Base-by-base conservation (phyloP, 2,113 vertebrate genomes). In the Calonectris borealis region DNA sequence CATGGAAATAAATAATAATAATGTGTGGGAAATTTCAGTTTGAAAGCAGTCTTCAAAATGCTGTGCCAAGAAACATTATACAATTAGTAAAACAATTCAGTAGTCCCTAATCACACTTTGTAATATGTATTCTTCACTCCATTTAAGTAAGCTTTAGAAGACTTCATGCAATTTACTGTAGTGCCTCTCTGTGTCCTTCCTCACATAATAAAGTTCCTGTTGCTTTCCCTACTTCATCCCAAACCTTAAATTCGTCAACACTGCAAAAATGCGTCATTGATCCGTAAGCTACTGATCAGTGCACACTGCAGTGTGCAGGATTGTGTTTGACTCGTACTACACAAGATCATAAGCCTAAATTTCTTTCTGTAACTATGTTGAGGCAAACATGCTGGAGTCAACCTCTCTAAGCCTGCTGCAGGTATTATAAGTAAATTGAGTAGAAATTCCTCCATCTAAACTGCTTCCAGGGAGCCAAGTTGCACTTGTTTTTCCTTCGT, bases 31-130 rank as follows among this genome's bases (percentile, higher is more conserved):
- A 87, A 61, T 86, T 66, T 81, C 11, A 69, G 58, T 95, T 73
- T 93, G 82, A 88, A 91, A 90, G 82, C 66, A 88, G 20, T 85
- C 85, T 95, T 94, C 78, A 94, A 58, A 95, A 88, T 58, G 62
- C 70, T 91, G 93, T 85, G 57, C 81, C 66, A 85, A 76, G 70
- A 90, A 80, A 25, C 31, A 32, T 76, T 83, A 83, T 36, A 13
- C 54, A 80, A 86, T 87, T 77, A 92, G 32, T 85, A 60, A 76
- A 94, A 42, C 55, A 86, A 51, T 57, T 62, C 7, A 1, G 52
- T 84, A 76, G 26, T 82, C 65, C 61, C 46, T 84, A 25, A 25
- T 92, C 54, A 49, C 46, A 52, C 44, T 93, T 76, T 18, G 52
- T 79, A 77, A 57, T 75, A 38, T 0, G 0, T 66, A 16, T 83